Base-by-base conservation (phyloP, 2,797 vertebrate genomes). In the Mus minutoides region DNA sequence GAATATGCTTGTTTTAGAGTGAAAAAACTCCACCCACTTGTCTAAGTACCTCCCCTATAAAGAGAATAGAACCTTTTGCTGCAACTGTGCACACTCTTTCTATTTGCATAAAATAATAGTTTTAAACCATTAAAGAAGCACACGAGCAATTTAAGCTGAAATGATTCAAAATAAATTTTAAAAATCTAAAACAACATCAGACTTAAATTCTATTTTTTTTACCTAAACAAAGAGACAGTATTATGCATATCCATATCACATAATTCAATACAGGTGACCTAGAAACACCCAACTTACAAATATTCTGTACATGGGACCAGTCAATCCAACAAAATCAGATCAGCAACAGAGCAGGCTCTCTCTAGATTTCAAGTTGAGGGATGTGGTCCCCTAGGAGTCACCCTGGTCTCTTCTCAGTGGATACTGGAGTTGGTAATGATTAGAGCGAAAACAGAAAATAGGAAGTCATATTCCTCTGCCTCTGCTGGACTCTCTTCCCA, bases 241-340 rank as follows among this genome's bases (percentile, higher is more conserved):
- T 34, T 78, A 76, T n/a, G 88, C 95, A 80, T 60, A 97, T 60
- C 84, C 43, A 13, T 58, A 79, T 54, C 54, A 93, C n/a, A 87
- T 76, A 85, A 86, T 56, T 83, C 91, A 95, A 85, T 84, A 88
- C 64, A 94, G 54, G 79, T 94, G 58, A 73, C 64, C 94, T 94
- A 84, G 89, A 94, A 95, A 95, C 3, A 76, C 64, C 46, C 89
- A 94, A 90, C 79, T 97, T 93, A 96, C 91, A 97, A 88, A 96
- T 95, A 96, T 67, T 76, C 89, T 92, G 93, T 71, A 91, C 64
- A 69, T 75, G 84, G 80, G 64, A 96, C 95, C 13, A 96, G 85
- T 24, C 19, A 52, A 56, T 73, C 77, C 90, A 75, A 87, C 75
- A 34, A 16, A 96, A 84, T 60, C 11, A 34, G 88, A 84, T 69